Evolutionary conservation across 2,797 vertebrate species (phyloP).

Genomic region (Myripristis jacobus): DNA sequence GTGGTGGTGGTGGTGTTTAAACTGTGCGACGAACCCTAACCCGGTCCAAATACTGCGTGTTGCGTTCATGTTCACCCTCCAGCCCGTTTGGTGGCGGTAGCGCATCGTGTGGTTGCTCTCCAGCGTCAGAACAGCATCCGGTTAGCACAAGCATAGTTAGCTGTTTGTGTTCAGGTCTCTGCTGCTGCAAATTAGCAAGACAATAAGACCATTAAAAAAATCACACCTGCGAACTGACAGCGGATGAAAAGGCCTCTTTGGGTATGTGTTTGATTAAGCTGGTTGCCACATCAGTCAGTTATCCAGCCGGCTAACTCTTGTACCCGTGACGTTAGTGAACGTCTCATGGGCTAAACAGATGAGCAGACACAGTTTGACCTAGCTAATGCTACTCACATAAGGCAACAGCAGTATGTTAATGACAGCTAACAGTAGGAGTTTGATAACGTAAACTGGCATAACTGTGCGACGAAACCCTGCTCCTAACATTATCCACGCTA

Average conservation of each 20-base stretch:
- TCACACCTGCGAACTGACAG: not conserved
- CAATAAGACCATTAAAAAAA: slow-evolving; percentile 16
- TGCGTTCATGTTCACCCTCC: slow-evolving; percentile 5
- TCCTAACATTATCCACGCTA: not conserved
- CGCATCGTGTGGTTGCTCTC: accelerated
- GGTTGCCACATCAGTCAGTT: not conserved
- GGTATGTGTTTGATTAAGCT: slow-evolving; percentile 52
- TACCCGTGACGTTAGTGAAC: slow-evolving; percentile 15
- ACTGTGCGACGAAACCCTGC: not conserved
- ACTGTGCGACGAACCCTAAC: too few relatives aligned
- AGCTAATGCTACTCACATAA: slow-evolving; percentile 33
- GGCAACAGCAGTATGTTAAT: slow-evolving; percentile 3
- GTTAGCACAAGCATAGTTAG: slow-evolving; percentile 56
- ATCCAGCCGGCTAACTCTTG: not conserved
- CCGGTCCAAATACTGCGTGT: too few relatives aligned
- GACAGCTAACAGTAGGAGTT: not conserved
- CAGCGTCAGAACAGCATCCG: not conserved
- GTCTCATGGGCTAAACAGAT: slow-evolving; percentile 17
- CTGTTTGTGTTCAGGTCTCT: slow-evolving; percentile 29
- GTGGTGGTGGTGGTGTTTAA: too few relatives aligned
- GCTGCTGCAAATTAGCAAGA: slow-evolving; percentile 11
- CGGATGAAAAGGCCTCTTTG: not conserved
- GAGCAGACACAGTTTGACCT: slow-evolving; percentile 43
- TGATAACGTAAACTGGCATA: too few relatives aligned
- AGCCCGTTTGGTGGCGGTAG: slow-evolving; percentile 44